Conservation (phyloP, 2,113 vertebrate genomes). For the Trichechus manatus region DNA sequence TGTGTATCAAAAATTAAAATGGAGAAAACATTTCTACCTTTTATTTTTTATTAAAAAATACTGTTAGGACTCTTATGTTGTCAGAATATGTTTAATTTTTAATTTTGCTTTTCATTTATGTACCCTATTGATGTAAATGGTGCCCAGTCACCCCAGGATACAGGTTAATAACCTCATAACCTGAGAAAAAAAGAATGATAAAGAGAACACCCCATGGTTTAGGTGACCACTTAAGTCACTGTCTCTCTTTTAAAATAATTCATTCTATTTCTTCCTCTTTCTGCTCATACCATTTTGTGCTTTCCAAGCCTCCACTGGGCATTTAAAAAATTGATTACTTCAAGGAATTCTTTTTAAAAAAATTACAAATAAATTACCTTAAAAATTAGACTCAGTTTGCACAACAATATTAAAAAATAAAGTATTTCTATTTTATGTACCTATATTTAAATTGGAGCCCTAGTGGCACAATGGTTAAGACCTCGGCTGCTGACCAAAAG, state of each 20-base stretch:
- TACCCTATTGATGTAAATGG: constrained; percentile 84
- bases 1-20: constrained; percentile 68
- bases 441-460: neutral
- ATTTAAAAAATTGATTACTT: constrained; percentile 80
- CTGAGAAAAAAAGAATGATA: constrained; percentile 81
- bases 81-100: constrained; percentile 85
- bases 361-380: constrained; percentile 62
- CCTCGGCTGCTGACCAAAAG: no score
- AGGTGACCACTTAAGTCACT: constrained; percentile 79
- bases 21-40: constrained; percentile 59
- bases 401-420: constrained; percentile 69
- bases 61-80: constrained; percentile 75
- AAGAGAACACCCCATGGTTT: constrained; percentile 80
- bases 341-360: constrained; percentile 69
- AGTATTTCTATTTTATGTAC: constrained; percentile 45
- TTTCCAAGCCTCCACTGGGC: constrained; percentile 68
- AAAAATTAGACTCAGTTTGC: constrained; percentile 51
- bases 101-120: constrained; percentile 87
- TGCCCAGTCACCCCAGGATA: constrained; percentile 78
- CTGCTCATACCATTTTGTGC: constrained; percentile 66
- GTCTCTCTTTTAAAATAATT: constrained; percentile 58
- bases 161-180: constrained; percentile 86
- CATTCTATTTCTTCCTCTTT: constrained; percentile 70
- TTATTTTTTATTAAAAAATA: constrained; percentile 74
- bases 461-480: no score